These are phyloP conservation scores for Ormyrus labotus DNA, from an alignment of 2,888 invertebrate genomes.

Conservation along the genomic window DNA sequence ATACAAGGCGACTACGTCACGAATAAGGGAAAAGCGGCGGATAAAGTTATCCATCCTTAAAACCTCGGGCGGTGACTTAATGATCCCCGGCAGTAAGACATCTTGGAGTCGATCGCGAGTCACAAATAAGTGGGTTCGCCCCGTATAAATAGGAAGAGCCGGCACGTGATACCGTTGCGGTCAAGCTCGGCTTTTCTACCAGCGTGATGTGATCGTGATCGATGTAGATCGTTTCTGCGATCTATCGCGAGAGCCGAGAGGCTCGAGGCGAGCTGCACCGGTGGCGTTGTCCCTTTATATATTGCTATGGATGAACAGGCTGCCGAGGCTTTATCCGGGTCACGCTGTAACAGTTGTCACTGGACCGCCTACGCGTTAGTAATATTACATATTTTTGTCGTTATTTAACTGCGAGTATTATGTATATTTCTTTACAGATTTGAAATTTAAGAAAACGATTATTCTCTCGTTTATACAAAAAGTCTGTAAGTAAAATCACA, in stretches of 20 bases:
- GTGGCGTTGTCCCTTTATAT: conserved; percentile 56
- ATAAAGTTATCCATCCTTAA: conserved; percentile 48
- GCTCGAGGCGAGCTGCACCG: conserved; percentile 52
- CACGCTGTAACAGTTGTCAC: conserved; percentile 2
- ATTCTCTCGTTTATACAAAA: too few relatives aligned
- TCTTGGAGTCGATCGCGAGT: conserved; percentile 17
- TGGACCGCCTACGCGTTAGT: not conserved
- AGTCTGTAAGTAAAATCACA: too few relatives aligned
- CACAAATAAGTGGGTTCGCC: conserved; percentile 50
- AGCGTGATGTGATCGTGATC: conserved; percentile 71
- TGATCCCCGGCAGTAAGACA: conserved; percentile 53
- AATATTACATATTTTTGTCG: too few relatives aligned
- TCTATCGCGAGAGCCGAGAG: conserved; percentile 65
- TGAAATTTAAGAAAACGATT: too few relatives aligned
- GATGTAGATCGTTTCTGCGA: conserved; percentile 71
- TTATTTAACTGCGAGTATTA: too few relatives aligned
- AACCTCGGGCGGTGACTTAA: conserved; percentile 50
- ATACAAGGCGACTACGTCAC: not conserved
- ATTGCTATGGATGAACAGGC: not conserved
- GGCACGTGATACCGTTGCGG: conserved; percentile 64
- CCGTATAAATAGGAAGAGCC: conserved; percentile 60
- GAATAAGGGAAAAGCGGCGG: conserved; percentile 40
- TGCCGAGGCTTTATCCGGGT: conserved; percentile 34
- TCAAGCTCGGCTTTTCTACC: conserved; percentile 37
- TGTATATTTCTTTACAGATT: too few relatives aligned